phyloP scores from a whole-genome alignment of 1,140 invertebrate genomes.

The Pseudobourletiella spinata region DNA sequence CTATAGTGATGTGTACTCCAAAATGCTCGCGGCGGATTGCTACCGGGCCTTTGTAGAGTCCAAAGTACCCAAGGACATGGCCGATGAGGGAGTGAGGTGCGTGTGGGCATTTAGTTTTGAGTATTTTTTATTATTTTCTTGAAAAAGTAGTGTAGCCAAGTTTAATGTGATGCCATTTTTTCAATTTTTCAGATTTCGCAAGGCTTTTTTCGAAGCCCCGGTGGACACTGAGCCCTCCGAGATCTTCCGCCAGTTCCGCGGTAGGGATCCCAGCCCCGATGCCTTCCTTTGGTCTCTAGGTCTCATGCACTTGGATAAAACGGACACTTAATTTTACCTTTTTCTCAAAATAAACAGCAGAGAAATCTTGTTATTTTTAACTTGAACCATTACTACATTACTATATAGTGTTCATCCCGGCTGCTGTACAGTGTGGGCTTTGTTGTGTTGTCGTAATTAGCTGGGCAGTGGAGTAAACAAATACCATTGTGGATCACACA shows the following conservation, averaged over 20 bases:
- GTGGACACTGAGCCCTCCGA: slow-evolving; percentile 68
- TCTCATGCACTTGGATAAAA: slow-evolving; percentile 37
- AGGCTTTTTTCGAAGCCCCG: slow-evolving; percentile 75
- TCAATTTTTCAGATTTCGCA: slow-evolving; percentile 61
- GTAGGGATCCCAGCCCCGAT: slow-evolving; percentile 77
- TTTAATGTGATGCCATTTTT: background rate
- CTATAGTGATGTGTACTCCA: slow-evolving; percentile 67
- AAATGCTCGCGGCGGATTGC: slow-evolving; percentile 80
- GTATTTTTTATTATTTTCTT: background rate
- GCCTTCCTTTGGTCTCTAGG: slow-evolving; percentile 62
- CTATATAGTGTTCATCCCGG: background rate
- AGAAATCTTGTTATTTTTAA: background rate
- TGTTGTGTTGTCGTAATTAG: no score
- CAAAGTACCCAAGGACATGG: slow-evolving; percentile 29
- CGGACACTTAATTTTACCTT: background rate
- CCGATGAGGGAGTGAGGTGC: slow-evolving; percentile 24
- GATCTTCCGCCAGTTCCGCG: slow-evolving; percentile 80
- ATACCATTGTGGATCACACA: background rate
- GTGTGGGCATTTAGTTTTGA: background rate
- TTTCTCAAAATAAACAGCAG: background rate
- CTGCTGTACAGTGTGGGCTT: no score
- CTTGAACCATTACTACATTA: background rate
- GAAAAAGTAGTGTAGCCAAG: no score
- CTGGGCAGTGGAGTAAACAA: background rate
- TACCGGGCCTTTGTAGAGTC: slow-evolving; percentile 71